Conservation (phyloP, 2,888 invertebrate genomes). For the Ellobium chinense region DNA sequence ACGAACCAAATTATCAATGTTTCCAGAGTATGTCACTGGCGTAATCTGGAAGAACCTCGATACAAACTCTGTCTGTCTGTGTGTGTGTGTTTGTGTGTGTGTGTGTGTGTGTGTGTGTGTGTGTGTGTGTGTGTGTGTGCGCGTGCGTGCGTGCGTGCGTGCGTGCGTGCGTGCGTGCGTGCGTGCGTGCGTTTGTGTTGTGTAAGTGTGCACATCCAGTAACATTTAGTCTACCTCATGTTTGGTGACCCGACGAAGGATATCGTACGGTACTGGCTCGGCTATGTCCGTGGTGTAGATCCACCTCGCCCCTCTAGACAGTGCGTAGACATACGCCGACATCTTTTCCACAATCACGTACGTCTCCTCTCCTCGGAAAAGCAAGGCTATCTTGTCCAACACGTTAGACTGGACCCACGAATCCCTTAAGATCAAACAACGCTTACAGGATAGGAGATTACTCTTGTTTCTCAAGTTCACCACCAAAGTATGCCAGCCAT, state of each 20-base stretch:
- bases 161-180: no score
- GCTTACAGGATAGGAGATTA: background rate
- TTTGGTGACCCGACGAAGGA: background rate
- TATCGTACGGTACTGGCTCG: background rate
- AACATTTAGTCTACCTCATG: no score
- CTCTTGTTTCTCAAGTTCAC: background rate
- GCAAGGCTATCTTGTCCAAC: background rate
- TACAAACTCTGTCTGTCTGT: no score
- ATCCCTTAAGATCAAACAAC: background rate
- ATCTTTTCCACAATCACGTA: background rate
- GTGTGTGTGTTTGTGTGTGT: no score
- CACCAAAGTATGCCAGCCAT: background rate
- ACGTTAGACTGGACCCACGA: background rate
- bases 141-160: no score
- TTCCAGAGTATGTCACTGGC: no score
- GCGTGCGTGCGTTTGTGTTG: no score
- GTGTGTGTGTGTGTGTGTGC: no score
- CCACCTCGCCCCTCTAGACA: background rate
- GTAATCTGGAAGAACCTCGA: no score
- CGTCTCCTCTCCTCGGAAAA: background rate
- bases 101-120: no score
- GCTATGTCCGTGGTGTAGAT: background rate
- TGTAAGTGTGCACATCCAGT: no score
- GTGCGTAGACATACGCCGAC: background rate
- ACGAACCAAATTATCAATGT: no score